Base-by-base conservation (phyloP, 2,888 invertebrate genomes). In the Plemyria rubiginata region DNA sequence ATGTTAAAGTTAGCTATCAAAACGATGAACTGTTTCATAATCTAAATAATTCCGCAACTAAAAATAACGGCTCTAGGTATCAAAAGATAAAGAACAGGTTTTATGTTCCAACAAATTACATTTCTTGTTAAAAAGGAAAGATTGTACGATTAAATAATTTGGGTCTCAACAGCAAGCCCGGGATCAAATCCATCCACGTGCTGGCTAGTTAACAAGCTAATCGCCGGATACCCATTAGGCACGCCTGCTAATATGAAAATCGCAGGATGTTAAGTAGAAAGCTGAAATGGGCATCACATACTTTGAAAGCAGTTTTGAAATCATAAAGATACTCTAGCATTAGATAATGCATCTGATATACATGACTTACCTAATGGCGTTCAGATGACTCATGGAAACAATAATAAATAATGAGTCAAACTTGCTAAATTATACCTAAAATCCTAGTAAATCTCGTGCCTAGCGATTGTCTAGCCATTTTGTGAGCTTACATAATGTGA, bases 401-500 rank as follows among this genome's bases (percentile, higher is more conserved):
- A 58, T 57, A 56, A 54, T 32, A 54, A 41, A 58, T 53, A 54
- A 57, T 52, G 29, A 60, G 32, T 55, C 58, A 62, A 28, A 32
- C 41, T 15, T 53, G 49, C 54, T 52, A 29, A 38, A 43, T 48
- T 22, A 53, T 54, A n/a, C 15, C 15, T 48, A 48, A 64, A 65
- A 60, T 54, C 56, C 43, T 52, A 43, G 55, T 49, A 61, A 67
- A 64, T 43, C 40, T 41, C 5, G 58, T 64, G 66, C 60, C 64
- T 66, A 60, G 58, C 45, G 46, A 45, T 62, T 63, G 64, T 62
- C 64, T 68, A 62, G 69, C 55, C 53, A 70, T 73, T 70, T 70
- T 71, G 8, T 68, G 62, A 65, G 52, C 75, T 79, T 78, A 78
- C 71, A 74, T 78, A 81, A 83, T 66, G 63, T 62, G 54, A 71